Evolutionary conservation across 2,113 vertebrate genomes (phyloP), one percentile per base, ranked within the genome.

Genomic region (Centrocercus urophasianus): DNA sequence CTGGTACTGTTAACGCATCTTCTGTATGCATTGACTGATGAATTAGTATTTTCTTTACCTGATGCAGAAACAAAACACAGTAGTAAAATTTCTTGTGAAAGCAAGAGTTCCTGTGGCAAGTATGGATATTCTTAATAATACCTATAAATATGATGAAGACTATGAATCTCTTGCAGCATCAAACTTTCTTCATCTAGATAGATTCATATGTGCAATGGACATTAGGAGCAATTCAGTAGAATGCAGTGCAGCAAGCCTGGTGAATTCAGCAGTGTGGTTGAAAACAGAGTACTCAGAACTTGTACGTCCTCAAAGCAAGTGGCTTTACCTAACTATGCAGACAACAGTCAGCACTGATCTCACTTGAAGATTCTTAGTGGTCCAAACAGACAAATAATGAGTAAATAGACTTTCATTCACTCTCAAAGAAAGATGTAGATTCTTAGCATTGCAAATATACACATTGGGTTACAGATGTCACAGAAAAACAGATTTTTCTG

Each of bases 401-500:
- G 18, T 52, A 52, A 54, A 65, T 64, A 65, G 65, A 50, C 32
- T 13, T 34, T 56, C 11, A 64, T 85, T 89, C 73, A 60, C 22
- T 80, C 32, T 74, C 69, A 88, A 89, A 93, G 63, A 76, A 91
- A 82, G 71, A 54, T 69, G 34, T 65, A 76, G 43, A 86, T 95
- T 93, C 38, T 52, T 38, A 38, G 40, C 60, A 38, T 85, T 93
- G 82, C 82, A 88, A 87, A 89, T 73, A 57, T 27, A 43, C 59
- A 85, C 20, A 88, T 47, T 28, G 36, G 11, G 64, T 64, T 89
- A 85, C 45, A 89, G 38, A 88, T 80, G 82, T 88, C 75, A 69
- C 56, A 93, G 79, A 93, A 95, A 93, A 91, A 6, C 16, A 93
- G 75, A 86, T 96, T 96, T 50, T 96, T 93, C 77, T 91, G 42